A percentile compares a stretch with the other conserved stretches of the same genome.
These are phyloP conservation scores for Apteryx mantelli DNA, from an alignment of 2,113 vertebrate genomes.

Conservation along the genomic window DNA sequence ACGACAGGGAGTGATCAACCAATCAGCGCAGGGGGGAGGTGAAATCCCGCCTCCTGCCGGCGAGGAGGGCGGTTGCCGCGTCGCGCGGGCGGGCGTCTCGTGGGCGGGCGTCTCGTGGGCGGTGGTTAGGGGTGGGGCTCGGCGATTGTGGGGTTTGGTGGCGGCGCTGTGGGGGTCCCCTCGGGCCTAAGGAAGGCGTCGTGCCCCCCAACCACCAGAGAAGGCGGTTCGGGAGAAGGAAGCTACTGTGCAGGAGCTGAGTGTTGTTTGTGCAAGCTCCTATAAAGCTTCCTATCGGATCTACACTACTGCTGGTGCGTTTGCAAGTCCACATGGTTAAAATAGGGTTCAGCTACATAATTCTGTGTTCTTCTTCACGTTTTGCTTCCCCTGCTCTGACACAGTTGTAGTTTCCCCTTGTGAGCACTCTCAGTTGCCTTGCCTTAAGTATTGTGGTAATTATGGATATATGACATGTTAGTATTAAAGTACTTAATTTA, in stretches of 20 bases:
- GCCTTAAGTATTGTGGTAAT: neutral
- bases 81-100: neutral
- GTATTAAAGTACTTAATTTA: neutral
- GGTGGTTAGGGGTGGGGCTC: neutral
- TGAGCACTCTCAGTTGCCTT: neutral
- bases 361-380: too few relatives aligned
- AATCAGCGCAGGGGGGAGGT: accelerated
- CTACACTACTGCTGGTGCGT: too few relatives aligned
- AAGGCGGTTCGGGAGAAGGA: neutral
- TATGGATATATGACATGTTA: accelerated
- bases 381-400: neutral
- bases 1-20: accelerated
- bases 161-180: neutral
- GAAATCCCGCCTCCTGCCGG: accelerated
- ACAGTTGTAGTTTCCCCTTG: neutral
- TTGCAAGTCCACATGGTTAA: too few relatives aligned
- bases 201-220: neutral
- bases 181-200: neutral
- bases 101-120: neutral
- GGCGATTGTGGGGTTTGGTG: too few relatives aligned
- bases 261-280: neutral
- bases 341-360: neutral
- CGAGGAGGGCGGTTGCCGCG: accelerated
- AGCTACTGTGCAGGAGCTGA: neutral
- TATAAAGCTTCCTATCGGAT: neutral